Conservation (phyloP, 2,113 vertebrate genomes). For the Leucoraja erinaceus region DNA sequence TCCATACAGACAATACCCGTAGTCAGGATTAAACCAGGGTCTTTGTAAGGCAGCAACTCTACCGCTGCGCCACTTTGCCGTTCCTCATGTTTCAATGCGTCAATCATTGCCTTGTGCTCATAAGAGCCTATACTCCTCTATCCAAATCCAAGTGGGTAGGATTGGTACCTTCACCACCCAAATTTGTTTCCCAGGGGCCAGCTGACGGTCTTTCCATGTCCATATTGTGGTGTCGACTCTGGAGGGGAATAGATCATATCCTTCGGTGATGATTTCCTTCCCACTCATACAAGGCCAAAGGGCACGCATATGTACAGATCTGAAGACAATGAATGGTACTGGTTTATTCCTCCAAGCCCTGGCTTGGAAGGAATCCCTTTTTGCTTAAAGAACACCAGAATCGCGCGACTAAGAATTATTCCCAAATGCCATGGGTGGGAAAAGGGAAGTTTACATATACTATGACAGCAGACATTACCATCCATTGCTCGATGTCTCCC, state of each 20-base stretch:
- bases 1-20: too few relatives aligned
- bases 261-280: background rate
- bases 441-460: background rate
- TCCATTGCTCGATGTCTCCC: slow-evolving; percentile 97
- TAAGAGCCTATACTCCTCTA: background rate
- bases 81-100: background rate
- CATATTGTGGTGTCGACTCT: background rate
- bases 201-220: background rate
- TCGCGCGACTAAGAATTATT: background rate
- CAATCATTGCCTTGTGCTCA: background rate
- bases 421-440: background rate
- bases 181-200: background rate
- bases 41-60: too few relatives aligned
- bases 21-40: too few relatives aligned
- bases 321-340: background rate
- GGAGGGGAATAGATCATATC: background rate
- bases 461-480: slow-evolving; percentile 67
- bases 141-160: background rate
- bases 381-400: background rate
- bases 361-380: background rate
- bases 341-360: background rate
- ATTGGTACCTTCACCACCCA: background rate
- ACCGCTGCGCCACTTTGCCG: too few relatives aligned
- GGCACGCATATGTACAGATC: too few relatives aligned
- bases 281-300: too few relatives aligned